These are phyloP conservation scores for Sarcophaga bullata DNA, from an alignment of 1,140 invertebrate genomes.

Conservation along the genomic window DNA sequence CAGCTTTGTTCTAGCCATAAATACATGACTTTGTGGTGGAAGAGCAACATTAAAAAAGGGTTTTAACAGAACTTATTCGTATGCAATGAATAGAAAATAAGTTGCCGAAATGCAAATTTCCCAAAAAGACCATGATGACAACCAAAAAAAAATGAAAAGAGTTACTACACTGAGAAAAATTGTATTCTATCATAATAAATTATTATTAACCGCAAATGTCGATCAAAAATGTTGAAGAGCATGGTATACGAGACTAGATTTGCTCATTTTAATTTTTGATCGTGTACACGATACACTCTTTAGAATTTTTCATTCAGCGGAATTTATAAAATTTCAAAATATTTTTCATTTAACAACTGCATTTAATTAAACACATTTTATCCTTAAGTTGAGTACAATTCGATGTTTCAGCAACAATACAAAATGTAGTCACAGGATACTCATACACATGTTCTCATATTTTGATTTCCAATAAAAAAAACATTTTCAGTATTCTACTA, in stretches of 20 bases:
- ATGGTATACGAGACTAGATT: not conserved
- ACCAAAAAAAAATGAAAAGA: not conserved
- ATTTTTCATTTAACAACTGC: not conserved
- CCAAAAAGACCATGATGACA: not conserved
- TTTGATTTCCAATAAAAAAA: not conserved
- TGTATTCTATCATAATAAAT: not conserved
- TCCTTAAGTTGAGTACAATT: not conserved
- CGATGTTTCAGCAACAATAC: no score
- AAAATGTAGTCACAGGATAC: not conserved
- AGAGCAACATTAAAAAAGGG: not conserved
- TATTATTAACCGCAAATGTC: no score
- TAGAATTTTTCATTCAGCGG: not conserved
- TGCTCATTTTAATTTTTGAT: not conserved
- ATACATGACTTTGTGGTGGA: not conserved
- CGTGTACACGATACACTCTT: not conserved
- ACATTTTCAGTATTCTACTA: not conserved
- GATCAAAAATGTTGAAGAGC: no score
- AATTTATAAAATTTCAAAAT: not conserved
- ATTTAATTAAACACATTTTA: slow-evolving; percentile 38
- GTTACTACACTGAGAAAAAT: not conserved
- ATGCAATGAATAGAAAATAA: slow-evolving; percentile 16
- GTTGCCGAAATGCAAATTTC: not conserved
- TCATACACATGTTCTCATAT: not conserved
- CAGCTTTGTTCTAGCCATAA: not conserved
- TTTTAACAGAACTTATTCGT: not conserved